Conservation (phyloP, 2,113 vertebrate species). For the Lathamus discolor region DNA sequence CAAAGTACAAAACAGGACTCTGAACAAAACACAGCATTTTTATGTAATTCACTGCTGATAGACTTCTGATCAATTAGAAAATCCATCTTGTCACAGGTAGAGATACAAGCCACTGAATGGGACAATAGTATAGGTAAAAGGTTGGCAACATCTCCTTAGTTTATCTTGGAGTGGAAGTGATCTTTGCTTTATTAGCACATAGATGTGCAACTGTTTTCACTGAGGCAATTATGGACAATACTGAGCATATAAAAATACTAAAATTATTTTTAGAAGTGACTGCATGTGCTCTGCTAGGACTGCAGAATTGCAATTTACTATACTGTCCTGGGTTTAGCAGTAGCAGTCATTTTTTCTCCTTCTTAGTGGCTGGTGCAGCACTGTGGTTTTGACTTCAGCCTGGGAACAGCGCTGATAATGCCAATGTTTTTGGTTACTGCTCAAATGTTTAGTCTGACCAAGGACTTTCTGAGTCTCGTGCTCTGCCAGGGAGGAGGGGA, state of each 20-base stretch:
- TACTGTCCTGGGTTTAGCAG: too few relatives aligned
- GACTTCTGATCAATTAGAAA: not conserved
- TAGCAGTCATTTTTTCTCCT: too few relatives aligned
- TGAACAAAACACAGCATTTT: not conserved
- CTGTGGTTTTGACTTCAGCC: too few relatives aligned
- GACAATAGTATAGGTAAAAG: accelerated
- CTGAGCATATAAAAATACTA: not conserved
- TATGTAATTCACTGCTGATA: not conserved
- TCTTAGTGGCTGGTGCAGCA: too few relatives aligned
- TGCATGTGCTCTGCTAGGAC: not conserved
- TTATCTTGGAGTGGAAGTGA: not conserved
- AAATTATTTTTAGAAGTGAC: not conserved
- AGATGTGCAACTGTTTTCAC: not conserved
- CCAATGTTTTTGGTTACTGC: too few relatives aligned
- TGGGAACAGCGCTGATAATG: too few relatives aligned
- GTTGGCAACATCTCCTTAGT: not conserved
- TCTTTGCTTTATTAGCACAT: not conserved
- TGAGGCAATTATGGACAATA: not conserved
- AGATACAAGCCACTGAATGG: not conserved
- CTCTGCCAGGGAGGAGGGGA: too few relatives aligned
- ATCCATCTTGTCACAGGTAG: not conserved
- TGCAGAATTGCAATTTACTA: not conserved
- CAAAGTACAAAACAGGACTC: not conserved
- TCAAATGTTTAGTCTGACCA: too few relatives aligned
- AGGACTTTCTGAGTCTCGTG: too few relatives aligned